Evolutionary conservation across 2,113 vertebrate species (phyloP).

Genomic region (Strigops habroptila): DNA sequence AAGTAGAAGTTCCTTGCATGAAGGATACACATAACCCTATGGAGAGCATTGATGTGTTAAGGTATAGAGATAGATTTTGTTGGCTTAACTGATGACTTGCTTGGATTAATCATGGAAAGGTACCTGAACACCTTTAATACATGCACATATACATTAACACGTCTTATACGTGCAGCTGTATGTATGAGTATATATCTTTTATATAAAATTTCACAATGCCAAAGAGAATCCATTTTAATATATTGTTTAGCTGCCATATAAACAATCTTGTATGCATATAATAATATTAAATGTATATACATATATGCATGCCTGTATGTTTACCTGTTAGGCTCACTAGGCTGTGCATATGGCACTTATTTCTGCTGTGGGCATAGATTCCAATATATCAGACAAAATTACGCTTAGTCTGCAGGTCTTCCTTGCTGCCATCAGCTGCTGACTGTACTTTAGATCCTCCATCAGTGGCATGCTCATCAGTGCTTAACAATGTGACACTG

Average conservation of each 20-base stretch:
- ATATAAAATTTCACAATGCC: not conserved
- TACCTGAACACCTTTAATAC: not conserved
- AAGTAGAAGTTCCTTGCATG: not conserved
- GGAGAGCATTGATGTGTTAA: not conserved
- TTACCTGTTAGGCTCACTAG: not conserved
- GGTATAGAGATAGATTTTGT: not conserved
- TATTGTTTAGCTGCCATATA: not conserved
- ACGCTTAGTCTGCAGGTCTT: not conserved
- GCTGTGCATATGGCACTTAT: not conserved
- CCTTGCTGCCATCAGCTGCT: not conserved
- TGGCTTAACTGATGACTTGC: not conserved
- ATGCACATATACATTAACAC: not conserved
- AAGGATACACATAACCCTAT: not conserved
- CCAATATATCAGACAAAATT: not conserved
- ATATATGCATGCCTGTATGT: not conserved
- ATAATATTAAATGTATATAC: not conserved
- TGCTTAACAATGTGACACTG: not conserved
- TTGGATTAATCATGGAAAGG: not conserved
- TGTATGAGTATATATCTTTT: not conserved
- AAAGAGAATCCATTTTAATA: not conserved
- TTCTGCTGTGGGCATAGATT: not conserved
- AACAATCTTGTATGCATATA: not conserved
- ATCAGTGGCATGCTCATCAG: not conserved
- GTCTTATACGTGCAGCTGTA: not conserved
- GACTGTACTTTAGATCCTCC: not conserved